phyloP scores from a whole-genome alignment of 2,113 vertebrate genomes.

The Megaceryle torquata region DNA sequence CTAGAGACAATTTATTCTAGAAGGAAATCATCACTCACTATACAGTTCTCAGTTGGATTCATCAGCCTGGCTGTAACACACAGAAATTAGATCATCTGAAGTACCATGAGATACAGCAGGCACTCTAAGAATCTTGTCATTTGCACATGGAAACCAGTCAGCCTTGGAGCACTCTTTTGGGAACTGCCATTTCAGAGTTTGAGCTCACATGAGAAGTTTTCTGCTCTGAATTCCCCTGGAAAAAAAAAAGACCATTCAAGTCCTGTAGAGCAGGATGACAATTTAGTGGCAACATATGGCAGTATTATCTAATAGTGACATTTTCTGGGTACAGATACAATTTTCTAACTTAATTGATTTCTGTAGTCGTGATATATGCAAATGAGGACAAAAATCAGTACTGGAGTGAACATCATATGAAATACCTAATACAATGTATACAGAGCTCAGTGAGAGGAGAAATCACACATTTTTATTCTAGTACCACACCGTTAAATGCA shows the following conservation, averaged over 20 bases:
- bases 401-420: not conserved
- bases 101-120: not conserved
- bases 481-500: not conserved
- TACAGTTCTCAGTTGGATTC: not conserved
- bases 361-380: not conserved
- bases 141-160: not conserved
- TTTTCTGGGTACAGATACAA: not conserved
- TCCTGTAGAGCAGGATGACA: not conserved
- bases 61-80: not conserved
- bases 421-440: not conserved
- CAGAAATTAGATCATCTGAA: not conserved
- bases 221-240: not conserved
- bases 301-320: not conserved
- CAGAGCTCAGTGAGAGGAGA: not conserved
- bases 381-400: not conserved
- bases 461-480: not conserved
- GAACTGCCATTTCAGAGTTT: conserved; percentile 19
- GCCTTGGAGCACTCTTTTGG: not conserved
- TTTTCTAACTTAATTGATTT: not conserved
- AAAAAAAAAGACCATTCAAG: not conserved
- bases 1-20: not conserved
- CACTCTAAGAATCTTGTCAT: not conserved
- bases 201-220: not conserved
- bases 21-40: not conserved
- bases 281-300: not conserved